These are phyloP conservation scores for Drosophila eugracilis DNA, from an alignment of 1,140 invertebrate species.

Conservation along the genomic window DNA sequence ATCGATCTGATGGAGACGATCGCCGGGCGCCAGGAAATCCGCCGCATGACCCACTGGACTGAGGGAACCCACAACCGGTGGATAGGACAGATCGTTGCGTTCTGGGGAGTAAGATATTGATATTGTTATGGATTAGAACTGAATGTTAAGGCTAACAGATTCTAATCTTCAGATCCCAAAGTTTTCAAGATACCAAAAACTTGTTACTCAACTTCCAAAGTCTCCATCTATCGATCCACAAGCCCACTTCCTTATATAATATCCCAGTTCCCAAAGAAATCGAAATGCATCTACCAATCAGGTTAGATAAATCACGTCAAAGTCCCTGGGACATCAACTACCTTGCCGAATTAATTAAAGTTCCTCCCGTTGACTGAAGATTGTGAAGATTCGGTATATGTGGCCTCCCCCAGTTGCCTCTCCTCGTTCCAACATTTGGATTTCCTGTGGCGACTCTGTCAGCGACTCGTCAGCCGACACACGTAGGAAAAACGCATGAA, in stretches of 20 bases:
- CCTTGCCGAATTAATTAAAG: constrained; percentile 26
- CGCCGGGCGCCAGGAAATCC: constrained; percentile 88
- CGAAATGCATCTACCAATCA: too few species aligned
- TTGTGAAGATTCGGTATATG: constrained; percentile 8
- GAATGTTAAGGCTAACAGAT: too few species aligned
- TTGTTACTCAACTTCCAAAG: too few species aligned
- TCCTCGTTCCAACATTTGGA: constrained; percentile 36
- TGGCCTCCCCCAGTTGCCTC: background rate
- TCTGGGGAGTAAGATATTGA: constrained; percentile 42
- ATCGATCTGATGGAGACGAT: constrained; percentile 92
- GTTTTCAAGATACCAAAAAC: too few species aligned
- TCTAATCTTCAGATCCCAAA: too few species aligned
- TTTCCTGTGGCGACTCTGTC: constrained; percentile 62
- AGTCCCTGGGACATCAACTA: background rate
- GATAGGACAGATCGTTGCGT: constrained; percentile 83
- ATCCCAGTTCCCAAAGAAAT: background rate
- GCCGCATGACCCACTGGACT: constrained; percentile 83
- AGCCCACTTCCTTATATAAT: background rate
- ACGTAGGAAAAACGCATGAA: constrained; percentile 8
- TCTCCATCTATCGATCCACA: too few species aligned
- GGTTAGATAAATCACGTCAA: background rate
- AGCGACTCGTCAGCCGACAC: constrained; percentile 64
- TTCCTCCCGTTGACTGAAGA: background rate
- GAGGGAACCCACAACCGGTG: constrained; percentile 80
- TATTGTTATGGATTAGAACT: too few species aligned